These are phyloP conservation scores for Rotaria magnacalcarata DNA, from an alignment of 2,888 invertebrate species.

Conservation along the genomic window DNA sequence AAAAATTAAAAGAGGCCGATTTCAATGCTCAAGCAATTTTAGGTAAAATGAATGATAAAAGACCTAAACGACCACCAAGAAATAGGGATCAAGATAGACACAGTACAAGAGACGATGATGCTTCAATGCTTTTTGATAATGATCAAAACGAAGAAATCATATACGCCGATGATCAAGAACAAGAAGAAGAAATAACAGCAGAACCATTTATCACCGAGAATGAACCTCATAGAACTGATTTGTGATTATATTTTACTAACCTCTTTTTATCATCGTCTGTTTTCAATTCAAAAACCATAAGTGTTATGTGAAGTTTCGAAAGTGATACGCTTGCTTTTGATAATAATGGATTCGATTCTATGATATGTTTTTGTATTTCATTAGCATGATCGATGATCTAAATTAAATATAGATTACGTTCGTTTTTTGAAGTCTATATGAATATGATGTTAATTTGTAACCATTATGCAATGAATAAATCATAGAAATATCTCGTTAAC, in stretches of 20 bases:
- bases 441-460: no score
- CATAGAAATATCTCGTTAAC: no score
- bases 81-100: background rate
- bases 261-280: conserved; percentile 48
- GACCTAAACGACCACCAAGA: background rate
- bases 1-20: background rate
- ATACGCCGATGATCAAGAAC: background rate
- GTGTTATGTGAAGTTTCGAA: conserved; percentile 49
- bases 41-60: background rate
- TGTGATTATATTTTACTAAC: conserved; percentile 40
- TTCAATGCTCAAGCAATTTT: background rate
- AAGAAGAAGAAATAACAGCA: conserved; percentile 29
- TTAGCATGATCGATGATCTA: background rate
- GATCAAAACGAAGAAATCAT: background rate
- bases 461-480: no score
- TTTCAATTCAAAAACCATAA: conserved; percentile 48
- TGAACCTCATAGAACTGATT: background rate
- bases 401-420: background rate
- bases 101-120: background rate
- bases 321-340: conserved; percentile 48
- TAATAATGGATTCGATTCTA: conserved; percentile 15
- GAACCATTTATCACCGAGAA: background rate
- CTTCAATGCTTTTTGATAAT: background rate
- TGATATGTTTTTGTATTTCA: conserved; percentile 19
- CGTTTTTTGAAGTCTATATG: no score